Percentiles rank a stretch among this genome's conserved stretches.
phyloP scores from a whole-genome alignment of 2,113 vertebrate species.

The Nesospiza acunhae region DNA sequence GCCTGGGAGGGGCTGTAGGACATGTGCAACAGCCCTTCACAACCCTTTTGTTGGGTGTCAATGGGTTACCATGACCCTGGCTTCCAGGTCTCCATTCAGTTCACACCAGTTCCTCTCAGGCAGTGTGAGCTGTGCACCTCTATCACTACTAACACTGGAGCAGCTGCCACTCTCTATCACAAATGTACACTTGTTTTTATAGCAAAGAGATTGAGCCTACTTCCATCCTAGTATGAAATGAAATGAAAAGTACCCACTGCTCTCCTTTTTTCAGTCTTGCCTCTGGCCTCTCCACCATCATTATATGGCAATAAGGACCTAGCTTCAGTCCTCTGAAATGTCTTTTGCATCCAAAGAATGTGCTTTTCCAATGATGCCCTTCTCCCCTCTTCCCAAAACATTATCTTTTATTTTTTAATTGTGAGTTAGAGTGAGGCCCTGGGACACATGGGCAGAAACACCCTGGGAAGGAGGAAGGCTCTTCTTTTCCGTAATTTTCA shows the following conservation, averaged over 20 bases:
- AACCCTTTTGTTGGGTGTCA: neutral
- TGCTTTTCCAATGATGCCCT: neutral
- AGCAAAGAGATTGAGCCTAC: neutral
- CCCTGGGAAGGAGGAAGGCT: neutral
- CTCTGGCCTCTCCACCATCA: neutral
- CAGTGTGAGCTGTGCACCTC: neutral
- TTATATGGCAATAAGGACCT: neutral
- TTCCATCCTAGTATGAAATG: neutral
- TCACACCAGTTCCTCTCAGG: neutral
- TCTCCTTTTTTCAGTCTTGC: neutral
- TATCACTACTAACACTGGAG: neutral
- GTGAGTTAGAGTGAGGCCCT: neutral
- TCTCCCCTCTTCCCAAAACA: neutral
- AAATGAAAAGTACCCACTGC: neutral
- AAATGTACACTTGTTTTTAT: neutral
- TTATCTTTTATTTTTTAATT: neutral
- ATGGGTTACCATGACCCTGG: neutral
- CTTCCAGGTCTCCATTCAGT: neutral
- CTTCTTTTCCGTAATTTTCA: neutral
- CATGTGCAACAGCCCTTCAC: neutral
- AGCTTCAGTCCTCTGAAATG: neutral
- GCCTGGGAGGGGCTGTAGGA: neutral
- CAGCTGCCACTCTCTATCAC: neutral
- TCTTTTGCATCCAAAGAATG: neutral
- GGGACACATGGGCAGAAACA: neutral